phyloP scores from a whole-genome alignment of 2,797 vertebrate genomes.

The Halcyon leucocephala region DNA sequence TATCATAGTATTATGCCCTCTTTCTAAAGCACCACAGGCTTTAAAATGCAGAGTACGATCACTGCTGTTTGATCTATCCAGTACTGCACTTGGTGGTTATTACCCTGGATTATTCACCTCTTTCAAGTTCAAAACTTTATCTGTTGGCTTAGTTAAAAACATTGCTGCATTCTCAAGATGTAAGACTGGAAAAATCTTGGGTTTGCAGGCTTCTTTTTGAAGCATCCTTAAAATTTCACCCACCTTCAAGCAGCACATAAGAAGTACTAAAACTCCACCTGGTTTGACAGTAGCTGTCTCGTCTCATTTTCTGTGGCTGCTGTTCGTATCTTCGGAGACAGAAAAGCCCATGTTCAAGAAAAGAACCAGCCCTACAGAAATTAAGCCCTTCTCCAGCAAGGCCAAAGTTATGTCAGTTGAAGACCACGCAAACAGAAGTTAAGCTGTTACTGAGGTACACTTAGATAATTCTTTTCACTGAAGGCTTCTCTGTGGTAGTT shows the following conservation, averaged over 20 bases:
- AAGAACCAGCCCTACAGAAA: not conserved
- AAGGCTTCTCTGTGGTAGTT: not conserved
- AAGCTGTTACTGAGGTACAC: not conserved
- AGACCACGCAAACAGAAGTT: not conserved
- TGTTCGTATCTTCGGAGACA: not conserved
- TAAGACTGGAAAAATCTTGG: not conserved
- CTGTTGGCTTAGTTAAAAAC: not conserved
- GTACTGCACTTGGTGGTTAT: not conserved
- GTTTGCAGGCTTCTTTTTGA: not conserved
- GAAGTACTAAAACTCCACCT: not conserved
- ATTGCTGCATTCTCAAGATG: not conserved
- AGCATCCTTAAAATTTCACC: not conserved
- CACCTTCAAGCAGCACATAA: accelerated
- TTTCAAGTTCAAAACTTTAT: not conserved
- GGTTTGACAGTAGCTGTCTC: not conserved
- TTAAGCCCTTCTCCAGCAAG: not conserved
- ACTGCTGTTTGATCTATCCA: not conserved
- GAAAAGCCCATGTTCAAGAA: not conserved
- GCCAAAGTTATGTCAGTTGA: not conserved
- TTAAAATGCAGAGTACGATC: not conserved
- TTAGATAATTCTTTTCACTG: too few relatives aligned
- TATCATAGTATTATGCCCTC: not conserved
- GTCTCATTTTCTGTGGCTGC: not conserved
- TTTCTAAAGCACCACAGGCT: not conserved
- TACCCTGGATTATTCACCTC: not conserved